These are phyloP conservation scores for Drosophila navojoa DNA, from an alignment of 1,140 invertebrate genomes.

Conservation along the genomic window DNA sequence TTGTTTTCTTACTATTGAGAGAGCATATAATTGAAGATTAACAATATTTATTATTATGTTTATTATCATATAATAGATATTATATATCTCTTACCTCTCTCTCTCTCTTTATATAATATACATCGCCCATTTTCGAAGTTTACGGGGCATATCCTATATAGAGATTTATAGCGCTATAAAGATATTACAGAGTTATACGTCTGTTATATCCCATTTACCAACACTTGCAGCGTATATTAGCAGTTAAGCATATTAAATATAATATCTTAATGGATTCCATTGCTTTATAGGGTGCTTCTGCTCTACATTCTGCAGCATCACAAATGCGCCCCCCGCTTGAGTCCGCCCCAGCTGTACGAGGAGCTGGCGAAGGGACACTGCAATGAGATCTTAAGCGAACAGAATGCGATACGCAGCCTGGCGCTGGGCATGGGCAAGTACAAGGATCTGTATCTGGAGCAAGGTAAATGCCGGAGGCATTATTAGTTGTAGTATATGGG, in stretches of 20 bases:
- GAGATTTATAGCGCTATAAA: too few species aligned
- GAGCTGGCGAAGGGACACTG: slow-evolving; percentile 62
- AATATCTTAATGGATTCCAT: background rate
- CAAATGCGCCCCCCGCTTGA: slow-evolving; percentile 56
- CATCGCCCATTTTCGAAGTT: too few species aligned
- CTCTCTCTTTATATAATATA: too few species aligned
- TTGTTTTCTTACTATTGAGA: too few species aligned
- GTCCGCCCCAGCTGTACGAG: slow-evolving; percentile 56
- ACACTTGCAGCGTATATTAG: too few species aligned
- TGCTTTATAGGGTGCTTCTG: slow-evolving; percentile 59
- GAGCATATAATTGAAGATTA: too few species aligned
- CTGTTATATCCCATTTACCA: too few species aligned
- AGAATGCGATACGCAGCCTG: slow-evolving; percentile 68
- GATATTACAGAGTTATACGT: too few species aligned
- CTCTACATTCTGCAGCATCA: slow-evolving; percentile 75
- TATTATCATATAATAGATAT: too few species aligned
- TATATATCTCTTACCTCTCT: too few species aligned
- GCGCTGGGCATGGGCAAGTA: slow-evolving; percentile 61
- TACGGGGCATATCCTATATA: too few species aligned
- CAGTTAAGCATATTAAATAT: background rate
- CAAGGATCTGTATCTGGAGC: slow-evolving; percentile 74
- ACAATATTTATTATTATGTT: too few species aligned
- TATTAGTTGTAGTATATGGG: slow-evolving; percentile 1
- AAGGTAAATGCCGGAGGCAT: slow-evolving; percentile 51
- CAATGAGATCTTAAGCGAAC: slow-evolving; percentile 66